A percentile compares a stretch with the other conserved stretches of the same genome.
These are phyloP conservation scores for Hermatobates lingyangjiaoensis DNA, from an alignment of 1,140 invertebrate genomes.

Conservation along the genomic window DNA sequence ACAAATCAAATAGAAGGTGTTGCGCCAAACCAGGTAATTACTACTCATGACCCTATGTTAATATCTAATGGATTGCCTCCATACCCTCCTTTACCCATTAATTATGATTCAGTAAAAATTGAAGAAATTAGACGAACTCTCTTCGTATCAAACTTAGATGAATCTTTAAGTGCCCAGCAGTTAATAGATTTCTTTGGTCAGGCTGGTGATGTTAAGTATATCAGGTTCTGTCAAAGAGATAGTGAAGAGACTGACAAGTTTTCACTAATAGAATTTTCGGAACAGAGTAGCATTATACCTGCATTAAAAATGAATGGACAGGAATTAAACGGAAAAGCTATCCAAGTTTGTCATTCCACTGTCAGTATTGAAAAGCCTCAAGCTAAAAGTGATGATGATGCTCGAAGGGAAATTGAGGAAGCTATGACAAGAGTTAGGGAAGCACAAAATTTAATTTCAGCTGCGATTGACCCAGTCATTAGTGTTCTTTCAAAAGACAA, in stretches of 20 bases:
- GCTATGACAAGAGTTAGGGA: slow-evolving; percentile 92
- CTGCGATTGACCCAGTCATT: slow-evolving; percentile 77
- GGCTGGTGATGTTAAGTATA: slow-evolving; percentile 89
- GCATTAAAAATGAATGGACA: slow-evolving; percentile 74
- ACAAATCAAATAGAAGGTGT: slow-evolving; percentile 72
- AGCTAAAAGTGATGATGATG: slow-evolving; percentile 84
- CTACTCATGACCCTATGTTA: slow-evolving; percentile 79
- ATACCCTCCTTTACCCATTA: slow-evolving; percentile 83
- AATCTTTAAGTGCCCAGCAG: slow-evolving; percentile 47
- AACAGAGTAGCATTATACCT: slow-evolving; percentile 70
- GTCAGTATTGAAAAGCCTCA: slow-evolving; percentile 82
- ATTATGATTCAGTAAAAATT: slow-evolving; percentile 73
- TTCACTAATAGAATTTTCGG: slow-evolving; percentile 84
- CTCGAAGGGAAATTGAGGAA: slow-evolving; percentile 87
- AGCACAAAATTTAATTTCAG: slow-evolving; percentile 80
- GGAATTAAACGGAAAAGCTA: slow-evolving; percentile 38
- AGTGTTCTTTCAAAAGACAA: slow-evolving; percentile 69
- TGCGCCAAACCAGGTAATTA: slow-evolving; percentile 61
- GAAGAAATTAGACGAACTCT: slow-evolving; percentile 90
- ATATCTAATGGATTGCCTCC: slow-evolving; percentile 62
- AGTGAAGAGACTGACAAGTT: slow-evolving; percentile 43
- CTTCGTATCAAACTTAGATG: slow-evolving; percentile 55
- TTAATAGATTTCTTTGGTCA: slow-evolving; percentile 67
- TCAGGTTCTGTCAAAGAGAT: slow-evolving; percentile 74
- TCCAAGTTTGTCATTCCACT: slow-evolving; percentile 64